phyloP scores from a whole-genome alignment of 2,797 vertebrate species.

The Arnoldichthys spilopterus region DNA sequence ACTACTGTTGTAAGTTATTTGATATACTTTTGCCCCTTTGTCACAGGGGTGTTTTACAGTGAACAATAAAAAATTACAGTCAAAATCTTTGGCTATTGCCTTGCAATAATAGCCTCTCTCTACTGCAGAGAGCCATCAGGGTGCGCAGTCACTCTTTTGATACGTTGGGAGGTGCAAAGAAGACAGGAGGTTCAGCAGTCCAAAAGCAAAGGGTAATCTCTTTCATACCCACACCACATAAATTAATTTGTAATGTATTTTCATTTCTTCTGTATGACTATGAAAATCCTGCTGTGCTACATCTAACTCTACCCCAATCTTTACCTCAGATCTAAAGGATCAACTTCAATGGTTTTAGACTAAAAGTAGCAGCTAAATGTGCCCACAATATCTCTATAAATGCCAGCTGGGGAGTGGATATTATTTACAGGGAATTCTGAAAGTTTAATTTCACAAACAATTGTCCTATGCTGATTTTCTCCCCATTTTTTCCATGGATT shows the following conservation, averaged over 20 bases:
- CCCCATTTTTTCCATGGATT: neutral
- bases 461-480: neutral
- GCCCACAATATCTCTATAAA: neutral
- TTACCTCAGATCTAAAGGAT: neutral
- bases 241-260: neutral
- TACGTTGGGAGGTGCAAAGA: constrained; percentile 79
- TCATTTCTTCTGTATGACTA: neutral
- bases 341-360: neutral
- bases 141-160: constrained; percentile 91
- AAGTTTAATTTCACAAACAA: neutral
- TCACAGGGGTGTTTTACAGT: too few species aligned
- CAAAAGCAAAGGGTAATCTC: constrained; percentile 73
- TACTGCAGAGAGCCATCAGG: constrained; percentile 84
- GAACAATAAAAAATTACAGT: too few species aligned
- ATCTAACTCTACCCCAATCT: neutral
- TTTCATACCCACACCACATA: neutral
- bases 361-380: too few species aligned
- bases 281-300: neutral
- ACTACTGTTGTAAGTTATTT: too few species aligned
- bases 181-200: constrained; percentile 60
- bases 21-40: too few species aligned
- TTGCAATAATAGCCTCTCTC: neutral
- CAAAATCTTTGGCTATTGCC: neutral
- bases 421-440: neutral
- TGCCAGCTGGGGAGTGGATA: neutral